Evolutionary conservation across 1,140 invertebrate species (phyloP), one percentile per base, ranked within the genome.

Genomic region (Pseudomyrmex concolor): DNA sequence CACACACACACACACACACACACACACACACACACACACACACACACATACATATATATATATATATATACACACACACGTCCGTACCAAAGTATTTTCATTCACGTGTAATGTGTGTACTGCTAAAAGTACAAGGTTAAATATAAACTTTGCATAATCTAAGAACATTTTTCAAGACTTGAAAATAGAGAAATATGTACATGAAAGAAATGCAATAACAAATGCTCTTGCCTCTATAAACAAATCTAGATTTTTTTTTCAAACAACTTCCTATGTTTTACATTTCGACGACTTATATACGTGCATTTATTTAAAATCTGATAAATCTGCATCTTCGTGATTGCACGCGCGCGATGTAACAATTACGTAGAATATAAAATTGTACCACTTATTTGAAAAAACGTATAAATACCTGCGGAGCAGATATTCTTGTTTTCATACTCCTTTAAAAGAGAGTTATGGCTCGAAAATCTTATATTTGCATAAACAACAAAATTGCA

Each of bases 311-410:
- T 81, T 57, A 63, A 34, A 74, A 70, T 64, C 66, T 77, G 57
- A 62, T 48, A 85, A 63, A 22, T 83, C 63, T 57, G 34, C 34
- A 17, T n/a, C 34, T 34, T 0, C 5, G 48, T 25, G 48, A n/a
- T 62, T 63, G 59, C 13, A 63, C 43, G 10, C 54, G 22, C 19
- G 62, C 34, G n/a, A 13, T 57, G 45, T 48, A 43, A 17, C 68
- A 45, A 12, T 34, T 72, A 62, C 3, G 17, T 78, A 50, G 66
- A 83, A 13, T 73, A 60, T 67, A 78, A 34, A 34, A 88, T 85
- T 88, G 83, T 88, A 88, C 86, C 83, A 88, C 86, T 88, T 88
- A 88, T 78, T 64, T 83, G 34, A 34, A n/a, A 48, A 10, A 54
- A 67, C 64, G 68, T 78, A 43, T 43, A 10, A 64, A 22, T 76